Evolutionary conservation across 35 echinoderm and acorn worm species (phyloP), one percentile per base, ranked within the genome.

Genomic region (Ophioderma brevispina): DNA sequence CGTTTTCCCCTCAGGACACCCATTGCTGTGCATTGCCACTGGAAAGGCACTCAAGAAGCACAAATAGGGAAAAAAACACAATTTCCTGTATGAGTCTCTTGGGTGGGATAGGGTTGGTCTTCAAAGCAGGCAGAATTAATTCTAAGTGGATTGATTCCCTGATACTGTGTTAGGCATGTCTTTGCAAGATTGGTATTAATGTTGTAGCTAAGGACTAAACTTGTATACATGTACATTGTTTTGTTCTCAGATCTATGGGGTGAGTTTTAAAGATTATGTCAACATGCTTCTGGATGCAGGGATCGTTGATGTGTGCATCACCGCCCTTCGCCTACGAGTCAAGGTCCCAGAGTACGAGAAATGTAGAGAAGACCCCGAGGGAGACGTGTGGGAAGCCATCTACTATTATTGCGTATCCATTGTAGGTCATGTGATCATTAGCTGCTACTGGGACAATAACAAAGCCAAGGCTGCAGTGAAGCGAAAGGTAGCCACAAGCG

Each of bases 381-480:
- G 32, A 6, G 92, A 93, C 40, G 85, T 79, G 1, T 93, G 92
- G 92, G 55, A 93, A 32, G 79, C 92, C 1, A 70, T 93, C 1
- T 86, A 93, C 37, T 93, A 82, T 25, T 93, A 88, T 50, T n/a
- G 76, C 31, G 39, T 93, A 39, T 86, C 88, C 37, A 80, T 84
- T 37, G 39, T 93, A 14, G 79, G 85, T 32, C 88, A 93, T 83
- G 37, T 93, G 6, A 35, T 93, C 23, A 81, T 93, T 33, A 83
- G 78, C 32, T 50, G 37, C 13, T 84, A 82, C 35, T 93, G 92
- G 92, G 92, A 93, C 28, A 93, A 93, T 36, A 38, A 56, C 18
- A 81, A 75, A 39, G 55, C 92, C 25, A 89, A 84, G 34, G 23
- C 31, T 23, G 88, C 87, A 21, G 31, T 88, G 33, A 76, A 36